Conservation (phyloP, 2,113 vertebrate genomes). For the Abramis brama region DNA sequence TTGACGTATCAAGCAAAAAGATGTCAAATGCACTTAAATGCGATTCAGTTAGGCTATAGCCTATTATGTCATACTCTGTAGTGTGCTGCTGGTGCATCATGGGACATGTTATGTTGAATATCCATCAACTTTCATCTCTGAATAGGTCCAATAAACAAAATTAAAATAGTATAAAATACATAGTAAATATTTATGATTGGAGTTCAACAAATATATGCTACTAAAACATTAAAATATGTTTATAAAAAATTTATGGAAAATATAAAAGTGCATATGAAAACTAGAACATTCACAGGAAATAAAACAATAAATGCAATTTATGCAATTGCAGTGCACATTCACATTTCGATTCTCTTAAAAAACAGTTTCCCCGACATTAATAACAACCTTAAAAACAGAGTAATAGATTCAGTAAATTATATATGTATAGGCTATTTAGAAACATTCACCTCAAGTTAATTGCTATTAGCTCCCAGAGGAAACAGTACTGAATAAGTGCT, state of each 20-base stretch:
- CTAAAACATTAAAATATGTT: not conserved
- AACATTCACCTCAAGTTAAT: not conserved
- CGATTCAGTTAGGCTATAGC: not conserved
- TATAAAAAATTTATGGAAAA: slow-evolving; percentile 1
- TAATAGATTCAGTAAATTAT: not conserved
- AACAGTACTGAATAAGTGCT: not conserved
- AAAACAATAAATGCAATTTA: not conserved
- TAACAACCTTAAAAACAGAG: not conserved
- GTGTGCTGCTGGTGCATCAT: not conserved
- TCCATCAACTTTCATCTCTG: not conserved
- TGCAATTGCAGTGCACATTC: not conserved
- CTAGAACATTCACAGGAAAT: not conserved
- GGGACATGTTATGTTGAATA: not conserved
- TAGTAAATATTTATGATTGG: not conserved
- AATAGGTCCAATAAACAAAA: not conserved
- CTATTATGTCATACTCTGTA: not conserved
- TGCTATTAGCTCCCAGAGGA: too few species aligned
- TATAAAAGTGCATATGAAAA: too few species aligned
- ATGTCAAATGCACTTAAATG: not conserved
- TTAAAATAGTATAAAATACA: not conserved
- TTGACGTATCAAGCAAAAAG: not conserved
- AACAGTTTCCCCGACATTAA: not conserved
- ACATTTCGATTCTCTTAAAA: not conserved
- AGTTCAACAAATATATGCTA: not conserved
- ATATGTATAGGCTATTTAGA: not conserved